These are phyloP conservation scores for Phortica magna DNA, from an alignment of 2,888 invertebrate genomes.

Conservation along the genomic window DNA sequence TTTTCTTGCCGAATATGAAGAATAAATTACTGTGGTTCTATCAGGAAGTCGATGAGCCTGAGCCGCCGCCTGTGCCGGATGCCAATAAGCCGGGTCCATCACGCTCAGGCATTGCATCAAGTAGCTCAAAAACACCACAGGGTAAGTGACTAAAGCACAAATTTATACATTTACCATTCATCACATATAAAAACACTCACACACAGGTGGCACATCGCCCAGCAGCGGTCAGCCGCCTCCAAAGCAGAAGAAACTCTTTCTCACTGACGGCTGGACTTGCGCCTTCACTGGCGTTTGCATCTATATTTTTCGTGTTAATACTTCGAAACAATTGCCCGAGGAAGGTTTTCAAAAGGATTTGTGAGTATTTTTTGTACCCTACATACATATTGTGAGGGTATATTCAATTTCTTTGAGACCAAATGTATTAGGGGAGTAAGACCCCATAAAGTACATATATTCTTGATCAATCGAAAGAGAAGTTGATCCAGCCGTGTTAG, in stretches of 20 bases:
- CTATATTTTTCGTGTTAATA: slow-evolving; percentile 91
- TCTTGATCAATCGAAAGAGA: too few relatives aligned
- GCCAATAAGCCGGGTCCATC: slow-evolving; percentile 79
- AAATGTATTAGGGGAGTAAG: too few relatives aligned
- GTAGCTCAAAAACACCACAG: slow-evolving; percentile 77
- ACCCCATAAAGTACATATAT: too few relatives aligned
- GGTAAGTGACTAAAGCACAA: slow-evolving; percentile 56
- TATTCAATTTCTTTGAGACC: too few relatives aligned
- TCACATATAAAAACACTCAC: neutral
- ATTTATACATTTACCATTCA: neutral
- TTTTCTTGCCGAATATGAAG: slow-evolving; percentile 91
- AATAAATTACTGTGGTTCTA: slow-evolving; percentile 93
- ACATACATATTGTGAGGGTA: neutral
- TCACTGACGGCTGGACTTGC: slow-evolving; percentile 91
- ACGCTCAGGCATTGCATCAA: slow-evolving; percentile 79
- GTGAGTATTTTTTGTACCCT: slow-evolving; percentile 76
- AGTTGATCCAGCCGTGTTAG: too few relatives aligned
- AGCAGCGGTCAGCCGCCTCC: slow-evolving; percentile 73
- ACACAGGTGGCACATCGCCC: slow-evolving; percentile 73
- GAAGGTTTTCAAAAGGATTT: slow-evolving; percentile 94
- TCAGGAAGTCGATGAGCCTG: slow-evolving; percentile 89
- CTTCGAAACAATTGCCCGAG: slow-evolving; percentile 90
- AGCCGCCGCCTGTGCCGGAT: slow-evolving; percentile 76
- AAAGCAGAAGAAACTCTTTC: slow-evolving; percentile 87
- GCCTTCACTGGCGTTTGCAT: slow-evolving; percentile 90